phyloP scores from a whole-genome alignment of 2,888 invertebrate species.

The Cephus sareptanus region DNA sequence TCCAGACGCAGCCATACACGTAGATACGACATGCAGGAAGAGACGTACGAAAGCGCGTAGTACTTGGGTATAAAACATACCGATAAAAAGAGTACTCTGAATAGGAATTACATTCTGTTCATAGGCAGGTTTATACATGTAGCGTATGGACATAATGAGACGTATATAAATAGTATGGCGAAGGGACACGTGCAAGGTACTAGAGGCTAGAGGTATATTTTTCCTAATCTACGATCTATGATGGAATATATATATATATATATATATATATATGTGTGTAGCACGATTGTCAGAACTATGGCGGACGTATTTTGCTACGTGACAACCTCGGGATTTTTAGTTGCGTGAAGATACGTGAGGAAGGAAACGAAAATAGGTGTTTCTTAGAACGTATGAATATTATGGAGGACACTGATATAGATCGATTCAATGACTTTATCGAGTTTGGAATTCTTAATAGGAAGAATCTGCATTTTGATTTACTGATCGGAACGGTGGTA shows the following conservation, averaged over 20 bases:
- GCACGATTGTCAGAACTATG: not conserved
- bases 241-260: not conserved
- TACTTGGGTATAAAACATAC: not conserved
- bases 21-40: not conserved
- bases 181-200: not conserved
- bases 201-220: not conserved
- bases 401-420: not conserved
- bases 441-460: not conserved
- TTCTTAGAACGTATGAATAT: not conserved
- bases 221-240: not conserved
- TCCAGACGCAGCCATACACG: constrained; percentile 31
- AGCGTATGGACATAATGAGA: too few species aligned
- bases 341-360: not conserved
- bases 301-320: not conserved
- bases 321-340: not conserved
- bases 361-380: not conserved
- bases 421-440: not conserved
- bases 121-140: too few species aligned
- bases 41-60: not conserved
- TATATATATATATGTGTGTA: not conserved
- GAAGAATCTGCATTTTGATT: not conserved
- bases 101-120: not conserved
- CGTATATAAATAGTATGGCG: not conserved
- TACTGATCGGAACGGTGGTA: not conserved
- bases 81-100: not conserved